Evolutionary conservation across 2,888 invertebrate genomes (phyloP).

Genomic region (Chrysina gloriosa): DNA sequence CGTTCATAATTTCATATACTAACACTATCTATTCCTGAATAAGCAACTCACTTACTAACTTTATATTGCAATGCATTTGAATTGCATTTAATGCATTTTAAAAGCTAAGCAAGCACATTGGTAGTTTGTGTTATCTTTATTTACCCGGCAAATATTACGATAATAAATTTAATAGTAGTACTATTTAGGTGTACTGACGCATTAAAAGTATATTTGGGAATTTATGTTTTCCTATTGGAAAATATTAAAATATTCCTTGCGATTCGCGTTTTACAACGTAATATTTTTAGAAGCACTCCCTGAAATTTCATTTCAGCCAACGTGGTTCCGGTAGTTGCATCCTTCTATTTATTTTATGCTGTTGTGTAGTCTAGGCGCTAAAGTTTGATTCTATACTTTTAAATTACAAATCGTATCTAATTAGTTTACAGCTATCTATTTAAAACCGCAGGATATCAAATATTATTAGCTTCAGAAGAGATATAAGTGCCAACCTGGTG

Average conservation of each 20-base stretch:
- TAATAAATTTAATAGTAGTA: neutral
- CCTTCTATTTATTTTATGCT: neutral
- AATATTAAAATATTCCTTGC: conserved; percentile 25
- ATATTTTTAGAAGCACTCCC: conserved; percentile 11
- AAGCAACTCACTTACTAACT: too few relatives aligned
- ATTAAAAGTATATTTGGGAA: conserved; percentile 9
- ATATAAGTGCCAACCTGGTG: conserved; percentile 12
- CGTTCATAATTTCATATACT: too few relatives aligned
- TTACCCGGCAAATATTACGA: neutral
- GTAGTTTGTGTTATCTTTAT: neutral
- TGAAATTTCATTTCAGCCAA: neutral
- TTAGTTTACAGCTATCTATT: neutral
- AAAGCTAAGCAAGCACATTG: neutral
- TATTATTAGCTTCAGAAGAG: neutral
- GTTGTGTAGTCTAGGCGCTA: too few relatives aligned
- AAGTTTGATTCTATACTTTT: neutral
- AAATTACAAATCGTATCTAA: neutral
- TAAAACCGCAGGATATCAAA: neutral
- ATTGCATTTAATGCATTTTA: neutral
- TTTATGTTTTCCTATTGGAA: conserved; percentile 9
- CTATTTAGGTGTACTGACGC: conserved; percentile 12
- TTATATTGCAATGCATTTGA: neutral
- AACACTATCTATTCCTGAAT: too few relatives aligned
- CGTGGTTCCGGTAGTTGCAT: neutral
- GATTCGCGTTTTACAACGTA: neutral